phyloP scores from a whole-genome alignment of 2,888 invertebrate genomes.

The Gortyna flavago region DNA sequence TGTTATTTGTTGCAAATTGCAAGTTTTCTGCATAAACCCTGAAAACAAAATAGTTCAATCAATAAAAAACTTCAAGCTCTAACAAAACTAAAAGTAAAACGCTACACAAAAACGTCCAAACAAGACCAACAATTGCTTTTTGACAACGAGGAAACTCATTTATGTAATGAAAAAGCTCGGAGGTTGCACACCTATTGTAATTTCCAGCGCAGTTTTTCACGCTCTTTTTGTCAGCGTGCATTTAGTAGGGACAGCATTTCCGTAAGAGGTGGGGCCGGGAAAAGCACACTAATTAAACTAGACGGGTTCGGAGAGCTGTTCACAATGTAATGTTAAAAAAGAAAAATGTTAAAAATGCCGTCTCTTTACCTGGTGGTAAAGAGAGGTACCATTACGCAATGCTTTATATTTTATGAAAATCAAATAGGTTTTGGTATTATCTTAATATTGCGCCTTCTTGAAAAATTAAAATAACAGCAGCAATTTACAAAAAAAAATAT shows the following conservation, averaged over 20 bases:
- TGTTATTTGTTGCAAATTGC: neutral
- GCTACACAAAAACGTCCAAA: slow-evolving; percentile 7
- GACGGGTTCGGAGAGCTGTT: slow-evolving; percentile 45
- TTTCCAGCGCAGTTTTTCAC: slow-evolving; percentile 39
- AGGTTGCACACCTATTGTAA: slow-evolving; percentile 54
- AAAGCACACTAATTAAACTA: slow-evolving; percentile 60
- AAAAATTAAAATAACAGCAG: neutral
- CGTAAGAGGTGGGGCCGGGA: slow-evolving; percentile 34
- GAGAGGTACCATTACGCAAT: too few species aligned
- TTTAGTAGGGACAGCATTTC: slow-evolving; percentile 43
- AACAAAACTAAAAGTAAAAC: slow-evolving; percentile 14
- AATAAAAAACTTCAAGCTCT: neutral
- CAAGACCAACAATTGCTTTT: slow-evolving; percentile 40
- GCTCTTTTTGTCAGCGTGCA: slow-evolving; percentile 48
- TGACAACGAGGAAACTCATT: slow-evolving; percentile 35
- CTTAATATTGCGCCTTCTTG: neutral
- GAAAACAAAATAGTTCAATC: neutral
- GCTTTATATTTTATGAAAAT: neutral
- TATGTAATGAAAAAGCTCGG: slow-evolving; percentile 36
- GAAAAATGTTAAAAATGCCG: slow-evolving; percentile 37
- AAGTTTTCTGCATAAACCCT: neutral
- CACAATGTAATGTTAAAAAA: slow-evolving; percentile 41
- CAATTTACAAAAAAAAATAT: neutral
- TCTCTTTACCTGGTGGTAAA: slow-evolving; percentile 6
- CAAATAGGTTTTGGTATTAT: neutral